A percentile compares a stretch with the other conserved stretches of the same genome.
Conservation (phyloP, 2,888 invertebrate species). For the Julus scandinavius region DNA sequence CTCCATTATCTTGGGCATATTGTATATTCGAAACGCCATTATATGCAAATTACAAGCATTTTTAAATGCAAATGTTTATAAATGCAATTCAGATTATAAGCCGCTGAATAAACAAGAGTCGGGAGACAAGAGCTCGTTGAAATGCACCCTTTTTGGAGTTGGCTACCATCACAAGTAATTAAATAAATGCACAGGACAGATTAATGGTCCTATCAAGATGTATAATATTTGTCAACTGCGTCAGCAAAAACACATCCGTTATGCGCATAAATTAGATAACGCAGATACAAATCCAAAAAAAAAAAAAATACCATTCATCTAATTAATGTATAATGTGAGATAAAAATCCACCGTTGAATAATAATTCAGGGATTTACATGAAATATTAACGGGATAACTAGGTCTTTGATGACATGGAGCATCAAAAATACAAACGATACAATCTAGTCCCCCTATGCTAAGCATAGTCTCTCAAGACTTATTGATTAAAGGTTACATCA, state of each 20-base stretch:
- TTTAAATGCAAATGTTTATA: slow-evolving; percentile 4
- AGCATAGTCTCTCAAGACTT: no score
- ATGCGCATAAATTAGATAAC: slow-evolving; percentile 11
- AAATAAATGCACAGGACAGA: slow-evolving; percentile 17
- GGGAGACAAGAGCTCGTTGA: not conserved
- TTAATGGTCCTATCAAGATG: slow-evolving; percentile 26
- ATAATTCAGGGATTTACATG: slow-evolving; percentile 12
- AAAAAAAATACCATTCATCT: not conserved
- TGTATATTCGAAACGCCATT: not conserved
- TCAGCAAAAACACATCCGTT: slow-evolving; percentile 10
- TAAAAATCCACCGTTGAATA: not conserved
- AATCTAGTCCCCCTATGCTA: not conserved
- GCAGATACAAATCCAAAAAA: not conserved
- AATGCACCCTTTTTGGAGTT: not conserved
- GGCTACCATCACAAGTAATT: not conserved
- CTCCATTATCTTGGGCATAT: not conserved
- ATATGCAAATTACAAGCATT: not conserved
- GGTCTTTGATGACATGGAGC: not conserved
- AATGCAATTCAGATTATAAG: slow-evolving; percentile 1
- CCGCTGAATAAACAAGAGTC: slow-evolving; percentile 27
- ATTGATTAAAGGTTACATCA: no score
- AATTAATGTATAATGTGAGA: not conserved
- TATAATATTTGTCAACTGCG: slow-evolving; percentile 36
- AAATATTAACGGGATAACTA: not conserved
- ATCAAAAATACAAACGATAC: not conserved